A percentile compares a stretch with the other conserved stretches of the same genome.
phyloP scores from a whole-genome alignment of 2,888 invertebrate genomes.

The Tetropium fuscum region DNA sequence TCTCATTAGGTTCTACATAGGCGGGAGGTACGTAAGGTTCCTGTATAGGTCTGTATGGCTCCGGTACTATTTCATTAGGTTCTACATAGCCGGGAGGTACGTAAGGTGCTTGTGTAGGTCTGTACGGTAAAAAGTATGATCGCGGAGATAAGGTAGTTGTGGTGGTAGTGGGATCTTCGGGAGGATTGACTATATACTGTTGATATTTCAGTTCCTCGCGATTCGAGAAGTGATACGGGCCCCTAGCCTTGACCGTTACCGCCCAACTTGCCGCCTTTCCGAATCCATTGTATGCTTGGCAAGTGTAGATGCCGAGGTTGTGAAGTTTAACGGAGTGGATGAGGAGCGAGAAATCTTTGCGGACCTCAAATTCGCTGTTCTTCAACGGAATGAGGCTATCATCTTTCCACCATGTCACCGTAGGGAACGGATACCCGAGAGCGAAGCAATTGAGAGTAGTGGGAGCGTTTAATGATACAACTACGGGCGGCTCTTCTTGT shows the following conservation, averaged over 20 bases:
- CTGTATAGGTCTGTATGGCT: constrained; percentile 46
- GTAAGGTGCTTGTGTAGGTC: constrained; percentile 52
- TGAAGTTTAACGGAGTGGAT: constrained; percentile 78
- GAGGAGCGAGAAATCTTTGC: constrained; percentile 79
- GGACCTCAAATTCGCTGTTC: constrained; percentile 77
- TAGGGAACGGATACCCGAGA: constrained; percentile 83
- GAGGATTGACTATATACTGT: constrained; percentile 71
- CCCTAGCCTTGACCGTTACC: constrained; percentile 78
- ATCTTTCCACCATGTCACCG: constrained; percentile 88
- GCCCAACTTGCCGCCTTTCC: constrained; percentile 81
- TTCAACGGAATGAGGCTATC: constrained; percentile 79
- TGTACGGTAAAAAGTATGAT: constrained; percentile 22
- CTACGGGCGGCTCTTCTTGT: constrained; percentile 68
- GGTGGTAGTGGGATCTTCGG: constrained; percentile 58
- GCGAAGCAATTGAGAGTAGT: constrained; percentile 83
- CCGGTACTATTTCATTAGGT: constrained; percentile 49
- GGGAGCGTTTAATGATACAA: constrained; percentile 77
- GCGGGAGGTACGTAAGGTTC: constrained; percentile 51
- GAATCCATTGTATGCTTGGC: constrained; percentile 88
- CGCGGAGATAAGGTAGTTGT: constrained; percentile 39
- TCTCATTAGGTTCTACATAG: constrained; percentile 49
- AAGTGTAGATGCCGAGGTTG: constrained; percentile 88
- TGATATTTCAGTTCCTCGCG: constrained; percentile 71
- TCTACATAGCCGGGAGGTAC: constrained; percentile 49
- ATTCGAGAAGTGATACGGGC: constrained; percentile 73